Conservation (phyloP, 2,888 invertebrate genomes). For the Leptinotarsa rubiginosa region DNA sequence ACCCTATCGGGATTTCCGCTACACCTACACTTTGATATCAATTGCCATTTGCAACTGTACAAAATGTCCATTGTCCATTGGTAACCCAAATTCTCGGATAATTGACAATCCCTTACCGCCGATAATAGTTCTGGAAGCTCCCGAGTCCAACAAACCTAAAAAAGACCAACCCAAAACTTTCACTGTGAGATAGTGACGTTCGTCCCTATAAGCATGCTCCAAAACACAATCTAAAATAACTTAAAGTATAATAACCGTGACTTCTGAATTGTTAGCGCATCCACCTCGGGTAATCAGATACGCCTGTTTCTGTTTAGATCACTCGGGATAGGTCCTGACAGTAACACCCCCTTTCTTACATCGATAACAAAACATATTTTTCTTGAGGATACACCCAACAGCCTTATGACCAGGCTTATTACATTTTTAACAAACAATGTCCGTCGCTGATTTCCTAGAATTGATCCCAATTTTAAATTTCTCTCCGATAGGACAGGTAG, state of each 20-base stretch:
- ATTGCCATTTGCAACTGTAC: conserved; percentile 42
- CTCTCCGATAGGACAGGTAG: background rate
- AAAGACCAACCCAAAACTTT: conserved; percentile 2
- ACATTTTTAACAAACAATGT: conserved; percentile 18
- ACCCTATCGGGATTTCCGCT: conserved; percentile 20
- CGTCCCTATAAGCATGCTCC: conserved; percentile 18
- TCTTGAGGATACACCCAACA: conserved; percentile 6
- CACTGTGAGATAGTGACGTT: conserved; percentile 22
- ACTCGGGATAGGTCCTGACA: conserved; percentile 2
- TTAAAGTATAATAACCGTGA: background rate
- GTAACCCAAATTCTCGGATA: background rate
- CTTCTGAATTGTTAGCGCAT: background rate
- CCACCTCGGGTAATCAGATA: background rate
- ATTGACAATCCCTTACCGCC: background rate
- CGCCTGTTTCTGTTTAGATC: background rate
- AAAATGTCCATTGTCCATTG: background rate
- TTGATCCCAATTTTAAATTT: background rate
- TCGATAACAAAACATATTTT: conserved; percentile 11
- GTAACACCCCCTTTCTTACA: conserved; percentile 23
- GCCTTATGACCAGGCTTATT: conserved; percentile 23
- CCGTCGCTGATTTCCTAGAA: background rate
- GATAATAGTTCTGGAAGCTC: background rate
- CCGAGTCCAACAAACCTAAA: too few species aligned
- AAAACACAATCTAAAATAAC: conserved; percentile 16
- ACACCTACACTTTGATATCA: conserved; percentile 16